Percentiles rank a stretch among this genome's conserved stretches.
These are phyloP conservation scores for Euplexia lucipara DNA, from an alignment of 2,888 invertebrate species.

Conservation along the genomic window DNA sequence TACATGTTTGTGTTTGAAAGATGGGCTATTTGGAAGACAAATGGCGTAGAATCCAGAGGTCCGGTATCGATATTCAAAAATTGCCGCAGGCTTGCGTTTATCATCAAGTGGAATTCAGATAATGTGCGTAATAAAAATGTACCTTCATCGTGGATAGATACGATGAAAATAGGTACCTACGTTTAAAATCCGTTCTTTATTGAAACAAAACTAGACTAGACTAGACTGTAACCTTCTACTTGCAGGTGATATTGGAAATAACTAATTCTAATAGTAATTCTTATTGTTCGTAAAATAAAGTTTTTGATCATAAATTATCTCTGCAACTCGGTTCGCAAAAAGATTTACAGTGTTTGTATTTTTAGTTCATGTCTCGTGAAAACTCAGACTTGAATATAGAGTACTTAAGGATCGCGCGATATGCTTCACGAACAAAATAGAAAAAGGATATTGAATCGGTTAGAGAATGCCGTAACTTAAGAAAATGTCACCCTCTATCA, in stretches of 20 bases:
- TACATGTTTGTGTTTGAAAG: constrained; percentile 63
- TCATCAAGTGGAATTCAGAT: constrained; percentile 50
- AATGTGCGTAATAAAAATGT: constrained; percentile 38
- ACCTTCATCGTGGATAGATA: constrained; percentile 4
- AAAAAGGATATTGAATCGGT: constrained; percentile 86
- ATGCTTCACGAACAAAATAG: constrained; percentile 80
- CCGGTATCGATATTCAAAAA: constrained; percentile 60
- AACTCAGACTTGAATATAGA: constrained; percentile 70
- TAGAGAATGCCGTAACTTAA: constrained; percentile 75
- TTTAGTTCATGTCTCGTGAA: constrained; percentile 64
- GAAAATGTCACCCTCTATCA: constrained; percentile 81
- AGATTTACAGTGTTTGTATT: constrained; percentile 42
- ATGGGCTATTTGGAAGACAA: constrained; percentile 64
- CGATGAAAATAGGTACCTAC: too few relatives aligned
- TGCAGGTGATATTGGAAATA: too few relatives aligned
- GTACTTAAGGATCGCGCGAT: constrained; percentile 70
- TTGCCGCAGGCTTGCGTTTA: constrained; percentile 42
- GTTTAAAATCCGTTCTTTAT: neutral
- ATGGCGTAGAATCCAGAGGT: constrained; percentile 57
- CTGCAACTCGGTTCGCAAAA: constrained; percentile 1
- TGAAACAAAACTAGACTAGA: neutral
- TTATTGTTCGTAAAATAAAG: neutral
- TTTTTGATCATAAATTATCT: neutral
- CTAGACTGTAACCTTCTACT: neutral
- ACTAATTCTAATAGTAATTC: too few relatives aligned